phyloP scores from a whole-genome alignment of 2,797 vertebrate genomes.

The Hemitrygon akajei region DNA sequence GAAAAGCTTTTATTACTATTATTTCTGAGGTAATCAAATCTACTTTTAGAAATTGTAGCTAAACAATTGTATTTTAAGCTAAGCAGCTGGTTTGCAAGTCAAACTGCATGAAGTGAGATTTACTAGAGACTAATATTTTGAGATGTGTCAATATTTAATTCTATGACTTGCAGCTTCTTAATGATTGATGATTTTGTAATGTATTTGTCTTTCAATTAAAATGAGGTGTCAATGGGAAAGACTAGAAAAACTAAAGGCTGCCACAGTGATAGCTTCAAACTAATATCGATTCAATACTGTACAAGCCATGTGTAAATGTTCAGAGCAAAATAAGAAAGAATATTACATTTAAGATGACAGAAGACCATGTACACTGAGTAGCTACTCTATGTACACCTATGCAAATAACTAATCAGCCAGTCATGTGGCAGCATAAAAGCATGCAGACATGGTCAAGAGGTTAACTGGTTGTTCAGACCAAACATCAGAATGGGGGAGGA shows the following conservation, averaged over 20 bases:
- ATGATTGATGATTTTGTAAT: constrained; percentile 32
- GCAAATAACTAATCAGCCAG: too few relatives aligned
- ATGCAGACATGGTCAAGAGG: too few relatives aligned
- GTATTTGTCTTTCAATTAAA: constrained; percentile 33
- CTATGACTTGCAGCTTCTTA: constrained; percentile 4
- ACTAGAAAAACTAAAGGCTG: not conserved
- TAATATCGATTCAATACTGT: not conserved
- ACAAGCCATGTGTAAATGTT: constrained; percentile 27
- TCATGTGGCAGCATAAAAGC: too few relatives aligned
- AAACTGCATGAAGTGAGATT: not conserved
- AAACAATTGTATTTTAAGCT: not conserved
- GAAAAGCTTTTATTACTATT: not conserved
- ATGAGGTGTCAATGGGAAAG: constrained; percentile 25
- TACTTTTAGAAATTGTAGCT: not conserved
- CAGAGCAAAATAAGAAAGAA: not conserved
- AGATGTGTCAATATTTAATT: constrained; percentile 26
- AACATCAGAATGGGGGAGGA: too few relatives aligned
- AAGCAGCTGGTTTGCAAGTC: constrained; percentile 13
- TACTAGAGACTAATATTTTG: not conserved
- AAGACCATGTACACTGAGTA: too few relatives aligned
- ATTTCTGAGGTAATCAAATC: not conserved
- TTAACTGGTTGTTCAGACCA: too few relatives aligned
- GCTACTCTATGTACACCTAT: too few relatives aligned
- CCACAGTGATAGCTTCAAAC: constrained; percentile 20
- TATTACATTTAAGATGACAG: not conserved